Evolutionary conservation across 2,888 invertebrate species (phyloP), one percentile per base, ranked within the genome.

Genomic region (Nysson spinosus): DNA sequence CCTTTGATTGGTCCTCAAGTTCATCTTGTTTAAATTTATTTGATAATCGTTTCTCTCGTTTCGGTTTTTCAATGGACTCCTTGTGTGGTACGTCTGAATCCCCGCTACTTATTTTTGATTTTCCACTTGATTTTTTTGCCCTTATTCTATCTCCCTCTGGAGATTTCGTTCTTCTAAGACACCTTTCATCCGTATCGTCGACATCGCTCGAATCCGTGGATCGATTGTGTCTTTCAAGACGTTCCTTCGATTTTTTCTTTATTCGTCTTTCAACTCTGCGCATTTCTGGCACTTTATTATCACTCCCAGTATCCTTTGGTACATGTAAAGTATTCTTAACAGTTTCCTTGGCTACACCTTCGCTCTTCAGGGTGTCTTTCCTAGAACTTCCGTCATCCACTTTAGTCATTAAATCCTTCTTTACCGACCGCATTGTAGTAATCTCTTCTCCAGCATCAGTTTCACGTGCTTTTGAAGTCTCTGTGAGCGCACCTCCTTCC

Each of bases 171-270:
- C 72, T 69, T 4, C 61, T 63, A 0, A 58, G 32, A 6, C 35
- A 49, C 11, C 26, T 60, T 3, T 65, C 62, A 4, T 28, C 34
- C 30, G 42, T 32, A 4, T 77, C 77, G 14, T 83, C 82, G 35
- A 58, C 52, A 6, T 84, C 84, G 22, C 83, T 83, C 3, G 83
- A 83, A 28, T 83, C 83, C 2, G 75, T 75, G 0, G 68, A 77
- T 7, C 76, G 73, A 16, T 65, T 64, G 1, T 66, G 72, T 11
- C 47, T 71, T 20, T 79, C 79, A 0, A 24, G 43, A 3, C 72
- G 69, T 16, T 82, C 78, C 42, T 69, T 74, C 9, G 70, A 76
- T 42, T 60, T 80, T 35, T 64, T 78, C 56, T 64, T 75, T 11
- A 62, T 16, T 3, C 76, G 54, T 12, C 44, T 69, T 9, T 77